Evolutionary conservation across 2,113 vertebrate genomes (phyloP), one percentile per base, ranked within the genome.

Genomic region (Lipophrys pholis): DNA sequence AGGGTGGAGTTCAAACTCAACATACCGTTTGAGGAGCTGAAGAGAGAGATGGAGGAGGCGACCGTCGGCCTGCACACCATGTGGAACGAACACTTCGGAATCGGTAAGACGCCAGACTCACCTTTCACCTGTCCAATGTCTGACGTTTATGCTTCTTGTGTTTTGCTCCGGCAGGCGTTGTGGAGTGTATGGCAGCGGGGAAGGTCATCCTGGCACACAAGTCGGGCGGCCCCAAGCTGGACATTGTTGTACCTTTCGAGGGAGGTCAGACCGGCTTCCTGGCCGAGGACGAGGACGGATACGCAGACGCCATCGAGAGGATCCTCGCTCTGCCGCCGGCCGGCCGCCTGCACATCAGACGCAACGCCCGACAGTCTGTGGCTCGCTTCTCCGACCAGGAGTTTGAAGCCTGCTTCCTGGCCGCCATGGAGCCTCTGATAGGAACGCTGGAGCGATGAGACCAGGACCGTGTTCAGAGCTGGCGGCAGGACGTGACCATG

Each of bases 61-160:
- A 95, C 95, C n/a, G 86, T 99, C 0, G 97, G 97, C 1, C 92
- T 99, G 76, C 97, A 99, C 61, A 98, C 96, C 8, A 99, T 99
- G 97, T 98, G 96, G 97, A 99, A 98, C 0, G 96, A 99, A 74
- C 97, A 98, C 88, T 99, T 99, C 0, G 97, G 97, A 0, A 98
- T 99, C 0, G 96, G 97, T 30, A 4, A 30, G 21, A 30, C 12
- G 3, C 53, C 15, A 51, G 43, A 46, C 48, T 56, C 21, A n/a
- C 21, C 21, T 30, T 30, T 30, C 21, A 30, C 21, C 21, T 30
- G 21, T 30, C 21, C 21, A 30, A 30, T 30, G 21, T 30, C 21
- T 30, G 21, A 2, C 2, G 21, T 4, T 30, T 30, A 30, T 30
- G 21, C 21, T 30, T 30, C 21, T 30, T 30, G 21, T 30, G 21